Evolutionary conservation across 2,113 vertebrate genomes (phyloP), one percentile per base, ranked within the genome.

Genomic region (Fulica atra): DNA sequence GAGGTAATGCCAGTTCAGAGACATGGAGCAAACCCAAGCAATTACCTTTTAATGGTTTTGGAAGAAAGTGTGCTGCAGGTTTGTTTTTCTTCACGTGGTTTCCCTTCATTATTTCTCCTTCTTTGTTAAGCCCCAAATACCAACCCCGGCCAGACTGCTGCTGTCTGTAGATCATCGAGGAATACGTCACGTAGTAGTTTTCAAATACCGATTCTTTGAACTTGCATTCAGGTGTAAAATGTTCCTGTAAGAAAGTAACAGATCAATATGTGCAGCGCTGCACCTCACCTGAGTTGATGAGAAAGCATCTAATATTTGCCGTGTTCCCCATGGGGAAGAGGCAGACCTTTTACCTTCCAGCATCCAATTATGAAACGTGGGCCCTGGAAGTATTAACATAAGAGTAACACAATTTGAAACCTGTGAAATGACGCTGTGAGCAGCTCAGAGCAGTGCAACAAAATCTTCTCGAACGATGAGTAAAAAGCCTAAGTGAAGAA

Each of bases 201-300:
- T 99, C 99, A 96, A 99, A 99, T 95, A 99, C 99, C 0, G 99
- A 99, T 98, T 99, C 99, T 98, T 99, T 99, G 98, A 99, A 99
- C 98, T 99, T 99, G 98, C 99, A 99, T 97, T 99, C 99, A 33
- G 99, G 98, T 64, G 99, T 99, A 97, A 99, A 99, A 98, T 99
- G 99, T 98, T 99, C 99, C 99, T 99, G 97, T 25, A 97, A 95
- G 65, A 94, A 91, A 91, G 89, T 36, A 91, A 91, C 50, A 89
- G 91, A 96, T 96, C 83, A 94, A 79, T 95, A 76, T 0, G 7
- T 54, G 68, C 33, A 73, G 21, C 28, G 54, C 56, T 7, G 7
- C 65, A 69, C 44, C 25, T 59, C 73, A 51, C 33, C 29, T 60
- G 68, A 65, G 50, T 89, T 89, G 91, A 92, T 36, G 51, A 76